Percentiles rank a stretch among this genome's conserved stretches.
These are phyloP conservation scores for Drosophila diplacantha DNA, from an alignment of 2,888 invertebrate species.

Conservation along the genomic window DNA sequence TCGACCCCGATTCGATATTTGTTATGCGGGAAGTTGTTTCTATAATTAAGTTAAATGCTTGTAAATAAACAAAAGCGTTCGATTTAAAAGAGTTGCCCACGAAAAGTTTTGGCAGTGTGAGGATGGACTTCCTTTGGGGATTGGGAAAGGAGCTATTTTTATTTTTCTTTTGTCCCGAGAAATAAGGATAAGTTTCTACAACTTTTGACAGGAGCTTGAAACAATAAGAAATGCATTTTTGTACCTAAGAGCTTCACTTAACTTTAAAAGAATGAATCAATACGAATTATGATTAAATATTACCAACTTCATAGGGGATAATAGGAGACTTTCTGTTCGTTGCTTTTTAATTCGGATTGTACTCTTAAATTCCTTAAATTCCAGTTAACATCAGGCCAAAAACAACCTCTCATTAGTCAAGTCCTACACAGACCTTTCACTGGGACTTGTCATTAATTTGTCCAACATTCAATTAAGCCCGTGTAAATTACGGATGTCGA, in stretches of 20 bases:
- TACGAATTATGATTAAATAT: too few relatives aligned
- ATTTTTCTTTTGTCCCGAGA: neutral
- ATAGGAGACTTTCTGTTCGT: neutral
- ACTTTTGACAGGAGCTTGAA: constrained; percentile 1
- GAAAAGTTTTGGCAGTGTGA: constrained; percentile 9
- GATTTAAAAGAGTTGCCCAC: constrained; percentile 31
- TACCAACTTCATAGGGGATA: too few relatives aligned
- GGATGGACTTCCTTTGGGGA: constrained; percentile 9
- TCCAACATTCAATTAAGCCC: constrained; percentile 31
- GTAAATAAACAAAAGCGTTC: constrained; percentile 37
- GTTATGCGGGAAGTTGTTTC: constrained; percentile 22
- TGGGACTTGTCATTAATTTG: constrained; percentile 26
- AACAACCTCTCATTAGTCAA: constrained; percentile 1
- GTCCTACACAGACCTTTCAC: neutral
- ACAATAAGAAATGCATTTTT: neutral
- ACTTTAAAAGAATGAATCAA: too few relatives aligned
- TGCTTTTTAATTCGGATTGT: neutral
- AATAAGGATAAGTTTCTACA: neutral
- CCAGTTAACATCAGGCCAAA: neutral
- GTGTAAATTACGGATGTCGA: constrained; percentile 33
- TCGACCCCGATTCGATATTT: constrained; percentile 16
- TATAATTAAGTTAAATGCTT: constrained; percentile 40
- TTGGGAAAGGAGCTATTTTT: neutral
- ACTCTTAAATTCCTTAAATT: neutral
- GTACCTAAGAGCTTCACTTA: neutral